phyloP scores from a whole-genome alignment of 2,888 invertebrate species.

The Anorthoa munda region DNA sequence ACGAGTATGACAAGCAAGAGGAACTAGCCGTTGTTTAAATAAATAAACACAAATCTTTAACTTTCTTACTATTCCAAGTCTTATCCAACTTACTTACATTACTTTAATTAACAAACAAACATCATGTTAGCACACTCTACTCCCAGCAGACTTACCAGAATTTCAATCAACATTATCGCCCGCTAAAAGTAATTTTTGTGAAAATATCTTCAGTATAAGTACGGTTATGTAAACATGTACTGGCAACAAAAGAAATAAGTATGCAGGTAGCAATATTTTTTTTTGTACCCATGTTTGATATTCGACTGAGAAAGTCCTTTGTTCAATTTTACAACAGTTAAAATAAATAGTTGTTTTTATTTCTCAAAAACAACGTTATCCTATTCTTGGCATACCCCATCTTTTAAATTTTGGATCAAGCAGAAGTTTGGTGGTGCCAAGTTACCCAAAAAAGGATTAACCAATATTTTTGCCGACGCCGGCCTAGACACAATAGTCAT shows the following conservation, averaged over 20 bases:
- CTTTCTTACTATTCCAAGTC: not conserved
- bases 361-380: too few relatives aligned
- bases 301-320: too few relatives aligned
- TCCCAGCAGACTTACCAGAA: conserved; percentile 29
- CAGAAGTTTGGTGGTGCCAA: too few relatives aligned
- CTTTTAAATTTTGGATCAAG: too few relatives aligned
- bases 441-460: too few relatives aligned
- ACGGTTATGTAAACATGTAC: conserved; percentile 42
- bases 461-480: too few relatives aligned
- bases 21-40: too few relatives aligned
- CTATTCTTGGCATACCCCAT: too few relatives aligned
- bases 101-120: conserved; percentile 26
- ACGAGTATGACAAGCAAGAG: too few relatives aligned
- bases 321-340: too few relatives aligned
- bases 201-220: conserved; percentile 46
- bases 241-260: conserved; percentile 20
- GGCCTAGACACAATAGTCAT: too few relatives aligned
- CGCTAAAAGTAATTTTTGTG: conserved; percentile 49
- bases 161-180: conserved; percentile 49
- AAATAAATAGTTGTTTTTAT: too few relatives aligned
- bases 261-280: not conserved
- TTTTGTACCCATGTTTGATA: not conserved
- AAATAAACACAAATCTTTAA: not conserved
- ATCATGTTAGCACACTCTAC: conserved; percentile 6
- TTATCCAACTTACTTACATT: conserved; percentile 3